phyloP scores from a whole-genome alignment of 2,113 vertebrate species.

The Apteryx mantelli region DNA sequence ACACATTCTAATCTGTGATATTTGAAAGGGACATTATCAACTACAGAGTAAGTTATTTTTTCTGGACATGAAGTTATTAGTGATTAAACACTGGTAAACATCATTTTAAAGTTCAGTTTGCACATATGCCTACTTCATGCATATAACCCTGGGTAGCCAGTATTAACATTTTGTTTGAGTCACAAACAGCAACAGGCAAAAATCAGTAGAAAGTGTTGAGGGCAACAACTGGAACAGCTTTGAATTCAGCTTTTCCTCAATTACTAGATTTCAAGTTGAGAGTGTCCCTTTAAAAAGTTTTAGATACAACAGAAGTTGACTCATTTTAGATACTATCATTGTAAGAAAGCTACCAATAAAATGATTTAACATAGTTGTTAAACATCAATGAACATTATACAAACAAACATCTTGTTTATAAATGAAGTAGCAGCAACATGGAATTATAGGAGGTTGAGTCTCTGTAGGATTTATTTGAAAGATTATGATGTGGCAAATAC shows the following conservation, averaged over 20 bases:
- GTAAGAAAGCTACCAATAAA: neutral
- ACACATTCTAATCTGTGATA: neutral
- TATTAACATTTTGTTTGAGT: neutral
- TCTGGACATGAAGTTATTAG: neutral
- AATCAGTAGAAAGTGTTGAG: neutral
- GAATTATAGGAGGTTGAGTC: slow-evolving; percentile 47
- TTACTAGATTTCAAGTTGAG: neutral
- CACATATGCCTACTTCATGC: neutral
- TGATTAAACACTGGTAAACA: neutral
- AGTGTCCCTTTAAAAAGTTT: slow-evolving; percentile 19
- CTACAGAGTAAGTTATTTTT: neutral
- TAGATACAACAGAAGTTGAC: neutral
- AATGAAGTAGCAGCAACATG: slow-evolving; percentile 60
- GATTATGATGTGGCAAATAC: slow-evolving; percentile 73
- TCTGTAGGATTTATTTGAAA: slow-evolving; percentile 78
- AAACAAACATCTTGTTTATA: neutral
- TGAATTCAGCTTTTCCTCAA: neutral
- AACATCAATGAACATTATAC: neutral
- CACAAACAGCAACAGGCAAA: neutral
- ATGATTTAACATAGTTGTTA: neutral
- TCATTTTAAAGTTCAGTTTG: neutral
- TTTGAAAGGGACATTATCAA: slow-evolving; percentile 48
- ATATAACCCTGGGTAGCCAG: neutral
- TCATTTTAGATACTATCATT: neutral
- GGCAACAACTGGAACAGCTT: neutral